A percentile compares a stretch with the other conserved stretches of the same genome.
phyloP scores from a whole-genome alignment of 2,797 vertebrate genomes.

The Phrynocephalus vlangalii region DNA sequence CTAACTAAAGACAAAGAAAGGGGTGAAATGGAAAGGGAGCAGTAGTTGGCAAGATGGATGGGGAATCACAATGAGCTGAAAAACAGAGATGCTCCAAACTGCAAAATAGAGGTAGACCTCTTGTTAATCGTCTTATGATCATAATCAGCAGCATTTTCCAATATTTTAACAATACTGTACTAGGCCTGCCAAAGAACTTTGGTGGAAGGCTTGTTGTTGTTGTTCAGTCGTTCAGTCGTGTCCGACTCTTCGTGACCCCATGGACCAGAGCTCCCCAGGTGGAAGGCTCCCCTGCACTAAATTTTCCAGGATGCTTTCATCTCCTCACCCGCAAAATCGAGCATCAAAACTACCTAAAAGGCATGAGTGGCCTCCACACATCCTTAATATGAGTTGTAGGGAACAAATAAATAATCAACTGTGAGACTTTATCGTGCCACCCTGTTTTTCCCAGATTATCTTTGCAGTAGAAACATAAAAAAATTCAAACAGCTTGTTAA shows the following conservation, averaged over 20 bases:
- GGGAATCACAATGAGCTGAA: not conserved
- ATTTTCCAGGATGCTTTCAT: not conserved
- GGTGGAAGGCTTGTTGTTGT: not conserved
- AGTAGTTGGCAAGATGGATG: not conserved
- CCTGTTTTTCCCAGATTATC: not conserved
- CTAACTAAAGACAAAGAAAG: not conserved
- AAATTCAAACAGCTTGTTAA: not conserved
- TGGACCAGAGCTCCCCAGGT: no score
- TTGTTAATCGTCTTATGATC: not conserved
- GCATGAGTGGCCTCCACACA: not conserved
- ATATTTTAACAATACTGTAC: not conserved
- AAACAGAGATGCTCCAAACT: not conserved
- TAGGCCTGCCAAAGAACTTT: not conserved
- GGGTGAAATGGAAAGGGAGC: not conserved
- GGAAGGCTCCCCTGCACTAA: not conserved
- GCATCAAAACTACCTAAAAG: not conserved
- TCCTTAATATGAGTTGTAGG: not conserved
- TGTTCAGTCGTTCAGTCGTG: no score
- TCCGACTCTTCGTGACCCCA: no score
- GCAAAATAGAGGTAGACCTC: not conserved
- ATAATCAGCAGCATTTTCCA: not conserved
- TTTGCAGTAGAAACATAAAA: constrained; percentile 12
- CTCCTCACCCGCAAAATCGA: not conserved
- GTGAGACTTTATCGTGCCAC: not conserved
- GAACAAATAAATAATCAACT: not conserved